Evolutionary conservation across 2,888 invertebrate genomes (phyloP).

Genomic region (Taenaris catops): DNA sequence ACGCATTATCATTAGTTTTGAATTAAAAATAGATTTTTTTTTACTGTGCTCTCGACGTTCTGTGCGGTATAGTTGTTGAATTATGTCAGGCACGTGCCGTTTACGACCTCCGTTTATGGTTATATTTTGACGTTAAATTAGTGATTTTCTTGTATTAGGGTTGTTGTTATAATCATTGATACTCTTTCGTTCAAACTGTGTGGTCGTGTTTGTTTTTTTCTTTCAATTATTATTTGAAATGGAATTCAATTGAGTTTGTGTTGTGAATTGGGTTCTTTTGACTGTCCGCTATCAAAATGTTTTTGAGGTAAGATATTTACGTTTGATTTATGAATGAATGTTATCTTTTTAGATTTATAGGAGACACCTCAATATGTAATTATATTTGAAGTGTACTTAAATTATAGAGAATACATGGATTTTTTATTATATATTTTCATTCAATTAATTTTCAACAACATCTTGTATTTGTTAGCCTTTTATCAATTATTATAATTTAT

Average conservation of each 20-base stretch:
- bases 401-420: too few species aligned
- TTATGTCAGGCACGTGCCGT: slow-evolving; percentile 68
- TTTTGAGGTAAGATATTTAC: slow-evolving; percentile 53
- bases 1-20: slow-evolving; percentile 58
- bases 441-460: too few species aligned
- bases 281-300: slow-evolving; percentile 45
- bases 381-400: too few species aligned
- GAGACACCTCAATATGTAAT: too few species aligned
- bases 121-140: slow-evolving; percentile 58
- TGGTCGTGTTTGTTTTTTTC: slow-evolving; percentile 59
- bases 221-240: slow-evolving; percentile 37
- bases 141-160: slow-evolving; percentile 66
- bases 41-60: slow-evolving; percentile 30
- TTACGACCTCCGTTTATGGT: slow-evolving; percentile 69
- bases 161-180: slow-evolving; percentile 63
- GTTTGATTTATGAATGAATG: too few species aligned
- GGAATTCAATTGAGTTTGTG: slow-evolving; percentile 42
- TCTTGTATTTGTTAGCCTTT: too few species aligned
- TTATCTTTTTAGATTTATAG: too few species aligned
- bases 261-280: slow-evolving; percentile 32
- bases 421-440: too few species aligned
- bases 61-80: slow-evolving; percentile 57
- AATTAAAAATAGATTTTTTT: slow-evolving; percentile 57
- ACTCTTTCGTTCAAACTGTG: slow-evolving; percentile 56
- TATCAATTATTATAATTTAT: too few species aligned